Percentiles rank a stretch among this genome's conserved stretches.
Conservation (phyloP, 2,888 invertebrate species). For the Tinea trinotella region DNA sequence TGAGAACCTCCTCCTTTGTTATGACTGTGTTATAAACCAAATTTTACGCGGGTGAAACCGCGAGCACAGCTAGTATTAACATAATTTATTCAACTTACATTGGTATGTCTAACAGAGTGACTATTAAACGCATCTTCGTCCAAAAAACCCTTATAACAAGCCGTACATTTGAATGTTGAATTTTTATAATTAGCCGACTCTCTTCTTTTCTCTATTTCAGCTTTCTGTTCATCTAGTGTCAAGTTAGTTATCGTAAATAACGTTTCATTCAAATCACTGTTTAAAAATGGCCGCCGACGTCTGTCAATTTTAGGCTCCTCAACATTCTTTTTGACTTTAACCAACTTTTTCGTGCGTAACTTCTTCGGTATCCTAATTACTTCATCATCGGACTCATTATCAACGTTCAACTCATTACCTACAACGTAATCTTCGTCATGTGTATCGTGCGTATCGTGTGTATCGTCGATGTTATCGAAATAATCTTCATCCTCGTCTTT, state of each 20-base stretch:
- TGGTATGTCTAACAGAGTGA: conserved; percentile 48
- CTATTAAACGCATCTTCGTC: conserved; percentile 52
- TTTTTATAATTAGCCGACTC: conserved; percentile 53
- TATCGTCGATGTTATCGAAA: neutral
- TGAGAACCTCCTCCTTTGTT: no score
- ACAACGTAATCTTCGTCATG: neutral
- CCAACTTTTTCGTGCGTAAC: conserved; percentile 22
- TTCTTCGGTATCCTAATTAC: conserved; percentile 25
- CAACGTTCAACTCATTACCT: neutral
- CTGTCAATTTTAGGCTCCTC: conserved; percentile 43
- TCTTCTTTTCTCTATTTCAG: conserved; percentile 49
- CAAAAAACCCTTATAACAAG: conserved; percentile 54
- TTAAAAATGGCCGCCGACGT: conserved; percentile 49
- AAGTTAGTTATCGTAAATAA: conserved; percentile 49
- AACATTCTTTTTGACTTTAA: conserved; percentile 23
- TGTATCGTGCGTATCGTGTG: no score
- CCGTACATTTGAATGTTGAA: conserved; percentile 46
- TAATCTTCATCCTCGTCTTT: conserved; percentile 20
- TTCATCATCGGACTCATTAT: conserved; percentile 21
- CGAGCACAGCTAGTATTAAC: no score
- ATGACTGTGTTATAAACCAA: no score
- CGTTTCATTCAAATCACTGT: conserved; percentile 50
- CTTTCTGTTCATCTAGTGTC: conserved; percentile 47
- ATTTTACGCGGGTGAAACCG: no score
- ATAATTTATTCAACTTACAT: conserved; percentile 36